phyloP scores from a whole-genome alignment of 2,797 vertebrate genomes.

The Urocyon cinereoargenteus region DNA sequence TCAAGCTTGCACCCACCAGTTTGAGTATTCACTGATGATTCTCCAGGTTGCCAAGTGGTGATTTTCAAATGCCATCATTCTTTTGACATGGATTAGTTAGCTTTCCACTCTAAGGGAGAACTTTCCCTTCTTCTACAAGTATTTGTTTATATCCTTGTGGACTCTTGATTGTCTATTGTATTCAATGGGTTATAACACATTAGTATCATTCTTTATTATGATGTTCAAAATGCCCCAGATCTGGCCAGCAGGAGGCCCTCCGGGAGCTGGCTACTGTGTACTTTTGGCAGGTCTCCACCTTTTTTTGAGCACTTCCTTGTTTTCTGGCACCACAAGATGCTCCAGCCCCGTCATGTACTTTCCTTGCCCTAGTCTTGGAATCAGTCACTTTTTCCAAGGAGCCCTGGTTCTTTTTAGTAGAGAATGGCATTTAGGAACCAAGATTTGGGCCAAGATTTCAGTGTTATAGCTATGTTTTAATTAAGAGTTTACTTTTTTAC shows the following conservation, averaged over 20 bases:
- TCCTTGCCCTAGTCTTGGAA: not conserved
- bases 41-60: slow-evolving; percentile 19
- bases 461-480: slow-evolving; percentile 55
- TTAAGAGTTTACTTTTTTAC: slow-evolving; percentile 48
- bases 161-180: slow-evolving; percentile 46
- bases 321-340: slow-evolving; percentile 46
- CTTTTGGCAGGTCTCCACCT: slow-evolving; percentile 39
- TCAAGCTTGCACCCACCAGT: not conserved
- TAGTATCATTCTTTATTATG: slow-evolving; percentile 61
- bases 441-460: slow-evolving; percentile 40
- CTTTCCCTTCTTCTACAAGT: slow-evolving; percentile 42
- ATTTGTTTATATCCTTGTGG: slow-evolving; percentile 48
- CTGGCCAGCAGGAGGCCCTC: slow-evolving; percentile 47
- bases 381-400: slow-evolving; percentile 36
- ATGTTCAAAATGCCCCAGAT: slow-evolving; percentile 43
- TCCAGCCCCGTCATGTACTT: slow-evolving; percentile 30
- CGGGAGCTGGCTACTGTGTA: not conserved
- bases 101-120: slow-evolving; percentile 35
- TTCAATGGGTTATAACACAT: slow-evolving; percentile 53
- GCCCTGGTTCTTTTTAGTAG: slow-evolving; percentile 39
- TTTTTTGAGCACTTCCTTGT: slow-evolving; percentile 60
- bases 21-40: slow-evolving; percentile 11
- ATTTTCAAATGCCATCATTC: slow-evolving; percentile 41
- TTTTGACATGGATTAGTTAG: slow-evolving; percentile 9
- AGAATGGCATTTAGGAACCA: slow-evolving; percentile 57